Evolutionary conservation across 1,140 invertebrate genomes (phyloP), one percentile per base, ranked within the genome.

Genomic region (Drosophila nigromelanica): DNA sequence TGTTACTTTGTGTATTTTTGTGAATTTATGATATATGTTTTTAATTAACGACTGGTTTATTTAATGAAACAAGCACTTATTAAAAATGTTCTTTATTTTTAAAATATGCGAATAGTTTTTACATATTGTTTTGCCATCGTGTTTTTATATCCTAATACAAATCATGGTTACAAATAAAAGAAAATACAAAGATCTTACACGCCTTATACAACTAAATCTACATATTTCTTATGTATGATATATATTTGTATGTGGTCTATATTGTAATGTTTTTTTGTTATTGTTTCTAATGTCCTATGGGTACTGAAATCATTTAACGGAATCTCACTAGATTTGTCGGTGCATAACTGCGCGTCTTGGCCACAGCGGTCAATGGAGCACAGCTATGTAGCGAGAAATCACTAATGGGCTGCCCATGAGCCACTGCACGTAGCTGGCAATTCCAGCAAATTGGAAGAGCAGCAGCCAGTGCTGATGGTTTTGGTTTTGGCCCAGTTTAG

Each of bases 41-140:
- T 27, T 6, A 27, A 24, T 24, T 4, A 24, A 24, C 21, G 21
- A 4, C 21, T 24, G 3, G 21, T 24, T 4, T 4, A 24, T 1
- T 24, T 24, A 54, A 54, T 54, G n/a, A 5, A 43, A 43, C 8
- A 30, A 48, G 12, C 39, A 14, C n/a, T 40, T 27, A 14, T 18
- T 64, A 63, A 72, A 78, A 76, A 47, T 79, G 60, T 59, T 67
- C 50, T 87, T 89, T 83, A 87, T 89, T 87, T 77, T 77, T 73
- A 14, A 89, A 89, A 82, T 85, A 71, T 33, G 56, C 15, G 50
- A 76, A 73, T 60, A 21, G 75, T 86, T 86, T 76, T 68, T 66
- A 73, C 76, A 76, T 64, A 64, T 61, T 37, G 7, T 37, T 83
- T 61, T 58, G 55, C 47, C 1, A 1, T 18, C 18, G 18, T 68